Conservation (phyloP, 2,797 vertebrate species). For the Ambastaia sidthimunki region DNA sequence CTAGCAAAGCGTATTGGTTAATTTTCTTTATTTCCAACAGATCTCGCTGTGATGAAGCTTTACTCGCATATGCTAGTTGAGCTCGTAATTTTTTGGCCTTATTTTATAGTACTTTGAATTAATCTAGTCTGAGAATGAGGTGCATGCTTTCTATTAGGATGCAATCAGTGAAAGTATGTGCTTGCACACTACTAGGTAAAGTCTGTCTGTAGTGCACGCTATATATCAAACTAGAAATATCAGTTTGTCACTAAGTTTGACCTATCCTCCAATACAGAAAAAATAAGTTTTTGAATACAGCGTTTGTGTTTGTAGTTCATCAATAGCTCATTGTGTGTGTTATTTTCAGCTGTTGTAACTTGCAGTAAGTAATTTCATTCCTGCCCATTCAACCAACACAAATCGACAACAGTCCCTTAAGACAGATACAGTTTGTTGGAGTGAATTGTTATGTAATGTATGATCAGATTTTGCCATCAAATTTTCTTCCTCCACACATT, state of each 20-base stretch:
- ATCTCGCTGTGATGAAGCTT: not conserved
- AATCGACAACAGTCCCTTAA: not conserved
- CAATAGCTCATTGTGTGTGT: not conserved
- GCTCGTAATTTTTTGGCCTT: not conserved
- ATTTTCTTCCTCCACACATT: not conserved
- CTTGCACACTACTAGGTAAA: not conserved
- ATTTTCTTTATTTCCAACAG: no score
- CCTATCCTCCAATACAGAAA: not conserved
- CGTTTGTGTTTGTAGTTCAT: constrained; percentile 2
- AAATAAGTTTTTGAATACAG: not conserved
- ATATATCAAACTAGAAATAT: not conserved
- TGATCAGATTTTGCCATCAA: not conserved
- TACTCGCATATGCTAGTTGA: no score
- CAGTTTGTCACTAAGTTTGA: not conserved
- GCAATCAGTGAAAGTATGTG: not conserved
- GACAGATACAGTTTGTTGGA: not conserved
- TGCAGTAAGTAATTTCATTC: not conserved
- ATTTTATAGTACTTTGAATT: not conserved
- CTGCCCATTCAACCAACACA: not conserved
- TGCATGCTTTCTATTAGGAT: not conserved
- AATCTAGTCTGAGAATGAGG: not conserved
- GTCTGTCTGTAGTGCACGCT: not conserved
- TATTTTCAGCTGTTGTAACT: constrained; percentile 7
- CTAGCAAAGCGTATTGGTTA: no score
- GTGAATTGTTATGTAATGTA: not conserved